Percentiles rank a stretch among this genome's conserved stretches.
These are phyloP conservation scores for Stenoptilia bipunctidactyla DNA, from an alignment of 2,888 invertebrate species.

Conservation along the genomic window DNA sequence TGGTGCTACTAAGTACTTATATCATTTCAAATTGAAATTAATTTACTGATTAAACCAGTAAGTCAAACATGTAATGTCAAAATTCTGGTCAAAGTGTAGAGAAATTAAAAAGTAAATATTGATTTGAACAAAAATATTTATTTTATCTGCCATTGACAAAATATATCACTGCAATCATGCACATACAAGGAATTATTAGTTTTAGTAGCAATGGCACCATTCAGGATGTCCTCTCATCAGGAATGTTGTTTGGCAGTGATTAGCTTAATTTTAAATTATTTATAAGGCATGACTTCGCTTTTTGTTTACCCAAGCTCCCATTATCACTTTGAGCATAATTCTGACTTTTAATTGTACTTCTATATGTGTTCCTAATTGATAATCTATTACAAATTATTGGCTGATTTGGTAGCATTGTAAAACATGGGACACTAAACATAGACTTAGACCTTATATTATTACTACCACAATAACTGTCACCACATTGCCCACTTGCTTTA, in stretches of 20 bases:
- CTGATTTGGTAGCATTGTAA: conserved; percentile 15
- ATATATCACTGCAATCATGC: conserved; percentile 9
- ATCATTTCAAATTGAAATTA: too few species aligned
- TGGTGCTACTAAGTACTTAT: too few species aligned
- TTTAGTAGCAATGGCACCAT: conserved; percentile 39
- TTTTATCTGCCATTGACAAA: conserved; percentile 3
- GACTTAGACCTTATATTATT: conserved; percentile 48
- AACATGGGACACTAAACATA: conserved; percentile 36
- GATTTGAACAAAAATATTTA: conserved; percentile 2
- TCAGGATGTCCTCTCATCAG: conserved; percentile 22
- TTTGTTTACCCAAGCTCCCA: conserved; percentile 15
- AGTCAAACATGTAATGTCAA: conserved; percentile 21
- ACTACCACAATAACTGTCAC: conserved; percentile 30
- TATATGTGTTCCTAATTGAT: conserved; percentile 14
- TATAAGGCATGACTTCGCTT: conserved; percentile 21
- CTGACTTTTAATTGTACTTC: conserved; percentile 27
- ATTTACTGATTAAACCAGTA: too few species aligned
- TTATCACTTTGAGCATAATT: conserved; percentile 51
- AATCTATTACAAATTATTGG: conserved; percentile 12
- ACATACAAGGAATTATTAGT: conserved; percentile 21
- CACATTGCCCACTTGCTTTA: conserved; percentile 20
- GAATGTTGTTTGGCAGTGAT: conserved; percentile 58
- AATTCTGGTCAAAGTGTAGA: conserved; percentile 43
- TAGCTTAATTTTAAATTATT: conserved; percentile 25
- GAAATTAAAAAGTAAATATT: conserved; percentile 11